Evolutionary conservation across 2,888 invertebrate species (phyloP), one percentile per base, ranked within the genome.

Genomic region (Oligia fasciuncula): DNA sequence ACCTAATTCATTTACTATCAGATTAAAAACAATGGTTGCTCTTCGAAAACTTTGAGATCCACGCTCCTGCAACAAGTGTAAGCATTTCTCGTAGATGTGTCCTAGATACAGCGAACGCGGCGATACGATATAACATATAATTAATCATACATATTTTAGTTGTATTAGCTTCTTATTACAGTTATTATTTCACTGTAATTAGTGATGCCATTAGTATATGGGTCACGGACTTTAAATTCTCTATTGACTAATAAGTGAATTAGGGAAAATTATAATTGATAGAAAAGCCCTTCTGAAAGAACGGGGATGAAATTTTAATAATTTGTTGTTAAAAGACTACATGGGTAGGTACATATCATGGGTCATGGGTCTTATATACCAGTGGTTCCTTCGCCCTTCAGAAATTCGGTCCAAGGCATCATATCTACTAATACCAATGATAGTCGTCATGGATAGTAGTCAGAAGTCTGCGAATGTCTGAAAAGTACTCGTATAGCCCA

Each of bases 71-170:
- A 90, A 94, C 96, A 96, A 96, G 96, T 96, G 96, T 94, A 96
- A 95, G 95, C 95, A 95, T 95, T 94, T 94, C 94, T 91, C 84
- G 81, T 90, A 90, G 90, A 89, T 80, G 87, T 93, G 96, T 91
- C 95, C 96, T 95, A 96, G 95, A 94, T 96, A 95, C 91, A 86
- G 75, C 60, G n/a, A 75, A 72, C 70, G 77, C 57, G 77, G 66
- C 35, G 86, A 87, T 86, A 88, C 88, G 89, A 91, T 90, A 90
- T 29, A 90, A 91, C 81, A 70, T 68, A 81, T 62, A 92, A 95
- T 95, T 93, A 93, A 95, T 94, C 93, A 94, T 92, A 86, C 83
- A 82, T 85, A 40, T 40, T 40, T 86, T 85, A 85, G 51, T 71
- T 78, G 43, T 66, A 76, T 87, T 85, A 68, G 77, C 82, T 89